A percentile compares a stretch with the other conserved stretches of the same genome.
phyloP scores from a whole-genome alignment of 1,140 invertebrate species.

The Orussus abietinus region DNA sequence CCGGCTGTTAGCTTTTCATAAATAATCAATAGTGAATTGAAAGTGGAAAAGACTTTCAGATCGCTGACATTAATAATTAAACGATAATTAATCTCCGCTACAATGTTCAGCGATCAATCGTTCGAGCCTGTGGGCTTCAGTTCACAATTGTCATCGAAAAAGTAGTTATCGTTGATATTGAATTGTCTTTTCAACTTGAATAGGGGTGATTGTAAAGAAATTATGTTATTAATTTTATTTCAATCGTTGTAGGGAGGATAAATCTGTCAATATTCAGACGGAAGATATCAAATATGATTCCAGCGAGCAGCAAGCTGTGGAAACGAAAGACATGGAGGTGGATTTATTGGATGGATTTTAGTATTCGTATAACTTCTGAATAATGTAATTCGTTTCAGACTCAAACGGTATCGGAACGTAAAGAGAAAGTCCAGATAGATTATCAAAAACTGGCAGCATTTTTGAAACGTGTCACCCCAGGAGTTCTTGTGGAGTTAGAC shows the following conservation, averaged over 20 bases:
- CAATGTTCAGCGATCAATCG: constrained; percentile 36
- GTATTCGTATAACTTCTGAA: constrained; percentile 1
- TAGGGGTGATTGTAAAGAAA: not conserved
- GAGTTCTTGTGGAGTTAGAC: constrained; percentile 45
- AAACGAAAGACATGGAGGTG: constrained; percentile 38
- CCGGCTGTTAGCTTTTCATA: no score
- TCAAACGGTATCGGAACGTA: constrained; percentile 35
- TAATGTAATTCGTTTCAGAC: constrained; percentile 28
- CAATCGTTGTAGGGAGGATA: constrained; percentile 12
- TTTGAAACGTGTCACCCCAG: constrained; percentile 44
- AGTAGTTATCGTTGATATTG: constrained; percentile 23
- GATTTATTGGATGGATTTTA: constrained; percentile 3
- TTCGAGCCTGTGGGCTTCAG: constrained; percentile 35
- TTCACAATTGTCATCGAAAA: constrained; percentile 29
- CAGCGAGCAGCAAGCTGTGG: constrained; percentile 30
- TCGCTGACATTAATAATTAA: no score
- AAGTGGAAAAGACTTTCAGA: no score
- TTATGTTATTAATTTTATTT: not conserved
- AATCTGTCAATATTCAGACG: constrained; percentile 35
- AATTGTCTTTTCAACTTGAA: constrained; percentile 19
- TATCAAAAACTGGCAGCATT: constrained; percentile 44
- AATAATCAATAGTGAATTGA: no score
- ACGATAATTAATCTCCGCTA: no score
- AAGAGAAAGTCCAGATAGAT: constrained; percentile 31
- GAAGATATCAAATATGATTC: constrained; percentile 31